A percentile compares a stretch with the other conserved stretches of the same genome.
Conservation (phyloP, 2,113 vertebrate genomes). For the Rostratula benghalensis region DNA sequence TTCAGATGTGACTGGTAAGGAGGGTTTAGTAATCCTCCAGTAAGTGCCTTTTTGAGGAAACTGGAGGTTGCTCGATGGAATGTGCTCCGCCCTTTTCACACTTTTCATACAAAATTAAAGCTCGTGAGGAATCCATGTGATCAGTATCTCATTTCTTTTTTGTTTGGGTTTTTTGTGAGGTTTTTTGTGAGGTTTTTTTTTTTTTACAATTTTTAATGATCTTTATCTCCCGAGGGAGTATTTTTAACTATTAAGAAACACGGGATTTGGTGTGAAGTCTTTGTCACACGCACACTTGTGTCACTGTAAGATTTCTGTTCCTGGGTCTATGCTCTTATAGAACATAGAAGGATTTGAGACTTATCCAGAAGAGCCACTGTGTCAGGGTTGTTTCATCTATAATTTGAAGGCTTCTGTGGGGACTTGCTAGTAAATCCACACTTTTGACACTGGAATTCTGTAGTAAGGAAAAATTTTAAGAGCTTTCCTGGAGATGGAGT, state of each 20-base stretch:
- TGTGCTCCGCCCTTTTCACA: not conserved
- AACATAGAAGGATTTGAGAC: not conserved
- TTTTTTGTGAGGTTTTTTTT: too few species aligned
- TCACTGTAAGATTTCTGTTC: not conserved
- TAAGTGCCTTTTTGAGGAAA: not conserved
- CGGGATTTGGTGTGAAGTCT: not conserved
- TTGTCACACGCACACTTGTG: not conserved
- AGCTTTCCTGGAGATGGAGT: not conserved
- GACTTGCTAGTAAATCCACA: not conserved
- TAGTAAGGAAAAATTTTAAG: not conserved
- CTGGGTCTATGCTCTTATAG: not conserved
- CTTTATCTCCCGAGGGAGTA: not conserved
- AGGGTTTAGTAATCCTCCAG: not conserved
- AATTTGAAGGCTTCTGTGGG: not conserved
- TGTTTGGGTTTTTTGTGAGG: too few species aligned
- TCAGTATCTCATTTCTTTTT: not conserved
- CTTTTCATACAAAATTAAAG: not conserved
- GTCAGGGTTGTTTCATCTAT: not conserved
- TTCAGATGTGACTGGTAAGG: not conserved
- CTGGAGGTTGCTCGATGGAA: fast-evolving
- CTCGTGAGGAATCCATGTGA: not conserved
- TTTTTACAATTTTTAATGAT: not conserved
- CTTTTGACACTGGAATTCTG: not conserved
- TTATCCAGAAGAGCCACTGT: not conserved
- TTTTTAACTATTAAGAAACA: not conserved